Base-by-base conservation (phyloP, 2,113 vertebrate genomes). In the Nibea coibor region DNA sequence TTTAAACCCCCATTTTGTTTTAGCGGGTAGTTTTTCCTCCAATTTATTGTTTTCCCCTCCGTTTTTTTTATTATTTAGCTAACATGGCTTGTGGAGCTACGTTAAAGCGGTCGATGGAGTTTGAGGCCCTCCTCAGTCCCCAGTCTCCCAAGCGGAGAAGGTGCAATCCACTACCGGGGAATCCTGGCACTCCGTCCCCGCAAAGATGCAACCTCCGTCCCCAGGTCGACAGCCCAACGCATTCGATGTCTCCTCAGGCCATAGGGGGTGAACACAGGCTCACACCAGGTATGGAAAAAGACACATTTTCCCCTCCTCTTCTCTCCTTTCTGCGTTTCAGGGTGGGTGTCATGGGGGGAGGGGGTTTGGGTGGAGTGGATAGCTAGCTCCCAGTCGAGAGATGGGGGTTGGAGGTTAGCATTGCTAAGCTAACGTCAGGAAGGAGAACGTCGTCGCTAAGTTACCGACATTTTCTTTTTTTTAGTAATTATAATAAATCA, bases 51-150 rank as follows among this genome's bases (percentile, higher is more conserved):
- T 65, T 31, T 15, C 35, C 22, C 42, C 31, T 4, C 31, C 5
- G 4, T 31, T 39, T 39, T 39, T 5, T 39, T 22, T 81, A 86
- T 87, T 47, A 19, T 85, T 81, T 65, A 68, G 72, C 84, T 48
- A 93, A 83, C 82, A 97, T 97, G 97, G 96, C 96, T 78, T 97
- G 96, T 75, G 97, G 97, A 87, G 97, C 96, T 70, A 97, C 96
- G 81, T 93, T 97, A 92, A 97, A 97, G 88, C 94, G 97, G 80
- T 96, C 96, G 70, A 96, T 96, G 96, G 97, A 97, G 94, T 97
- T 97, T 76, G 96, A 97, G 95, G 96, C 96, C 92, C 95, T 97
- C 85, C 95, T 97, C 89, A 97, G 96, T 91, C 97, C 97, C 28
- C 96, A 96, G 82, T 97, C 96, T 78, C 96, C 96, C 35, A 97